Conservation (phyloP, 2,797 vertebrate species). For the Antennarius maculatus region DNA sequence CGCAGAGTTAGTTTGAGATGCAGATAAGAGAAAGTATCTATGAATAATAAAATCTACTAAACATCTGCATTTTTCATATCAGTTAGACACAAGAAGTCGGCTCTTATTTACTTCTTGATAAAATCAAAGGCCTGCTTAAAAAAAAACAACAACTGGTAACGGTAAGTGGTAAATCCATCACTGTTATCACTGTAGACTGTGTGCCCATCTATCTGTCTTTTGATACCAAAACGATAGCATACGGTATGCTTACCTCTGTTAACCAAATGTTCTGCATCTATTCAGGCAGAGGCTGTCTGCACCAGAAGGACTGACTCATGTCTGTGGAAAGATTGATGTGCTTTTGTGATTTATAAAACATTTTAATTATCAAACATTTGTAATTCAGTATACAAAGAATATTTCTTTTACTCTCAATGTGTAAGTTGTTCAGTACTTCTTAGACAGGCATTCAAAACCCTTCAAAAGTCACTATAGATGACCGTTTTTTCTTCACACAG, state of each 20-base stretch:
- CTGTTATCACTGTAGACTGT: neutral
- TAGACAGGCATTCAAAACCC: neutral
- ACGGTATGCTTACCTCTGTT: no score
- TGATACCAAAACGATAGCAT: neutral
- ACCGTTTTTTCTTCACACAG: slow-evolving; percentile 8
- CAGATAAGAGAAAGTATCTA: no score
- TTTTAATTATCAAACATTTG: neutral
- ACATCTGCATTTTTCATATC: neutral
- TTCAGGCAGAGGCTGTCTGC: neutral
- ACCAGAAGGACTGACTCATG: neutral
- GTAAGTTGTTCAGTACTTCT: no score
- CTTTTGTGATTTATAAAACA: neutral
- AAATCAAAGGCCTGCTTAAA: neutral
- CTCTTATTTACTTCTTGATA: neutral
- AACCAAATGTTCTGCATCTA: neutral
- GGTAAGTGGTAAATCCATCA: neutral
- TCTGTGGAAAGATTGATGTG: neutral
- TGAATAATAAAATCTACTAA: neutral
- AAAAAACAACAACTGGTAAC: neutral
- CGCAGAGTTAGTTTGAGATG: neutral
- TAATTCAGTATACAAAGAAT: no score
- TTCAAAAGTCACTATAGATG: neutral
- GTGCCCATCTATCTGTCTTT: neutral
- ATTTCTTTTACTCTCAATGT: neutral
- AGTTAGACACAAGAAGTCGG: neutral